A percentile compares a stretch with the other conserved stretches of the same genome.
Conservation (phyloP, 2,888 invertebrate genomes). For the Dysmachus trigonus region DNA sequence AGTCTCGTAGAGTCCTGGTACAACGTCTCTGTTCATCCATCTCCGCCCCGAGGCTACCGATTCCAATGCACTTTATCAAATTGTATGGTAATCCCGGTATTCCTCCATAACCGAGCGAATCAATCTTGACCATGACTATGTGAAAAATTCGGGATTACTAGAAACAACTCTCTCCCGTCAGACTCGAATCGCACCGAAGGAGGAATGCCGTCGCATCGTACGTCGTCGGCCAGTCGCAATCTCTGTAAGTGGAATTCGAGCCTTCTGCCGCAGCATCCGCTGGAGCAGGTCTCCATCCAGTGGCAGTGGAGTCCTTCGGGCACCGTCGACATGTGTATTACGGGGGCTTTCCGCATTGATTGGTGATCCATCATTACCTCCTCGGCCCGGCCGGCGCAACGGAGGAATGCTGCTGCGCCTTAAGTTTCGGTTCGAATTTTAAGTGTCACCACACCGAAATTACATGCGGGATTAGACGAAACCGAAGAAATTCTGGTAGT, state of each 20-base stretch:
- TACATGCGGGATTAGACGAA: constrained; percentile 7
- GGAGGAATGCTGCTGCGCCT: neutral
- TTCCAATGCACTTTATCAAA: constrained; percentile 49
- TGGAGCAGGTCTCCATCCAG: neutral
- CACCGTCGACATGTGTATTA: neutral
- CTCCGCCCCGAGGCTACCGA: neutral
- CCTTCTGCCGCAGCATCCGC: neutral
- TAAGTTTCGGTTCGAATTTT: constrained; percentile 6
- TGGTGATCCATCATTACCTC: constrained; percentile 36
- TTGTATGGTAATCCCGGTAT: constrained; percentile 49
- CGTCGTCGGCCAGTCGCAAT: constrained; percentile 9
- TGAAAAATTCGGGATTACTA: constrained; percentile 36
- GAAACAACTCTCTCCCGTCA: neutral
- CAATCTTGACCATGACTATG: constrained; percentile 50
- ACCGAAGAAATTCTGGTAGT: neutral
- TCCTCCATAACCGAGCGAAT: constrained; percentile 41
- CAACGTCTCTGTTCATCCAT: constrained; percentile 29
- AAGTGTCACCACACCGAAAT: constrained; percentile 28
- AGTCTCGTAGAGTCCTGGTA: too few relatives aligned
- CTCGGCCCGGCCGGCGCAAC: neutral
- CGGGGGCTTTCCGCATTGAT: constrained; percentile 15
- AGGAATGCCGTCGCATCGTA: neutral
- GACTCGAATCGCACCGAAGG: neutral
- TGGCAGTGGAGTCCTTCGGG: neutral
- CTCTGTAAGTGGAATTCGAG: neutral